Percentiles rank a stretch among this genome's conserved stretches.
phyloP scores from a whole-genome alignment of 2,113 vertebrate genomes.

The Laticauda colubrina region DNA sequence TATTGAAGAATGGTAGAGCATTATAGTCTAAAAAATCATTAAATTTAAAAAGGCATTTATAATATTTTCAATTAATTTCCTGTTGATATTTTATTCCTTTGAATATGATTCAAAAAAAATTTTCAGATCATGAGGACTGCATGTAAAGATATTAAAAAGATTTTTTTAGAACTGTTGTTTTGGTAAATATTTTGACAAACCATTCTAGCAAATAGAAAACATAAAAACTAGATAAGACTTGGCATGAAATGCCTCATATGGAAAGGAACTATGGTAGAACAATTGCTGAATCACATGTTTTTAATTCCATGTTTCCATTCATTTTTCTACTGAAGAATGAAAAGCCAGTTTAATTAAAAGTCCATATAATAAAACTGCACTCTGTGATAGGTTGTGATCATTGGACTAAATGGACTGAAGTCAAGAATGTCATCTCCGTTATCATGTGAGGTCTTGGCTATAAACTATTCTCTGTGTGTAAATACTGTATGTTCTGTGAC shows the following conservation, averaged over 20 bases:
- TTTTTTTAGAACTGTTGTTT: slow-evolving; percentile 14
- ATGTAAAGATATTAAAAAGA: not conserved
- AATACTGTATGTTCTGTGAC: not conserved
- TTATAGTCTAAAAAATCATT: not conserved
- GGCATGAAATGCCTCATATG: not conserved
- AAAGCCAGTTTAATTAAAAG: not conserved
- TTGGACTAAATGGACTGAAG: not conserved
- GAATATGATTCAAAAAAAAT: slow-evolving; percentile 14
- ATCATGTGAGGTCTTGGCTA: not conserved
- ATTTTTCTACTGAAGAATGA: slow-evolving; percentile 11
- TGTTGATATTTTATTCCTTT: slow-evolving; percentile 15
- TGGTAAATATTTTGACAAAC: slow-evolving; percentile 28
- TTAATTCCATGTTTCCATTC: not conserved
- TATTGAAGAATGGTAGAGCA: not conserved
- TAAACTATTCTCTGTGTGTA: not conserved
- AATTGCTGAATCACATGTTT: not conserved
- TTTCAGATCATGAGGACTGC: slow-evolving; percentile 1
- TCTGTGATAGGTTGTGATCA: slow-evolving; percentile 18
- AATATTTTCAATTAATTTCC: slow-evolving; percentile 33
- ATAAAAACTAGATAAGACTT: slow-evolving; percentile 3
- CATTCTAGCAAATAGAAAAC: not conserved
- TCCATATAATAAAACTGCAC: not conserved
- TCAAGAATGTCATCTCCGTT: not conserved
- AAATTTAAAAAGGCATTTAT: not conserved
- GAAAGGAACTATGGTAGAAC: slow-evolving; percentile 18